phyloP scores from a whole-genome alignment of 2,797 vertebrate genomes.

The Fundulus diaphanus region DNA sequence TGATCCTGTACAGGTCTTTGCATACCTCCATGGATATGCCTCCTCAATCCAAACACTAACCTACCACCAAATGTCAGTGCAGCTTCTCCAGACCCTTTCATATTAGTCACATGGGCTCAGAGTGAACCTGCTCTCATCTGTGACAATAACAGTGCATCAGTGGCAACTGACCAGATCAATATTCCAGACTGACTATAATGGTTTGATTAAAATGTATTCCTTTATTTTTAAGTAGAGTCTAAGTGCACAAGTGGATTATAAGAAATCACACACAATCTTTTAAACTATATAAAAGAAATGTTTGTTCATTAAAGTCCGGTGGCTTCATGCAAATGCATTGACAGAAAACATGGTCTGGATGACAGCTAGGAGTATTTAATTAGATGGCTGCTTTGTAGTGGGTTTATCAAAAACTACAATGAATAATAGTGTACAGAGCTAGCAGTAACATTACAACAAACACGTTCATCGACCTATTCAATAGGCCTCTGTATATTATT shows the following conservation, averaged over 20 bases:
- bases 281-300: not conserved
- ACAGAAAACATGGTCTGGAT: not conserved
- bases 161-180: too few species aligned
- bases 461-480: constrained; percentile 2
- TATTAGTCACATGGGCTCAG: too few species aligned
- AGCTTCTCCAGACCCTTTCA: too few species aligned
- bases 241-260: not conserved
- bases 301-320: not conserved
- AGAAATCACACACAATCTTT: not conserved
- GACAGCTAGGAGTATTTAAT: not conserved
- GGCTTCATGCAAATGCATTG: not conserved
- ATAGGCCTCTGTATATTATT: not conserved
- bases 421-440: not conserved
- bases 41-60: too few species aligned
- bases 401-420: not conserved
- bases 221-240: too few species aligned
- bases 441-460: constrained; percentile 3
- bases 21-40: too few species aligned
- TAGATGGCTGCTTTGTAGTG: not conserved
- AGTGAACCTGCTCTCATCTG: too few species aligned
- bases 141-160: too few species aligned
- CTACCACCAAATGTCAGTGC: too few species aligned
- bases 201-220: too few species aligned
- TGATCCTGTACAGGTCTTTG: too few species aligned
- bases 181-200: too few species aligned